Percentiles rank a stretch among this genome's conserved stretches.
phyloP scores from a whole-genome alignment of 2,888 invertebrate genomes.

The Rhagonycha lutea region DNA sequence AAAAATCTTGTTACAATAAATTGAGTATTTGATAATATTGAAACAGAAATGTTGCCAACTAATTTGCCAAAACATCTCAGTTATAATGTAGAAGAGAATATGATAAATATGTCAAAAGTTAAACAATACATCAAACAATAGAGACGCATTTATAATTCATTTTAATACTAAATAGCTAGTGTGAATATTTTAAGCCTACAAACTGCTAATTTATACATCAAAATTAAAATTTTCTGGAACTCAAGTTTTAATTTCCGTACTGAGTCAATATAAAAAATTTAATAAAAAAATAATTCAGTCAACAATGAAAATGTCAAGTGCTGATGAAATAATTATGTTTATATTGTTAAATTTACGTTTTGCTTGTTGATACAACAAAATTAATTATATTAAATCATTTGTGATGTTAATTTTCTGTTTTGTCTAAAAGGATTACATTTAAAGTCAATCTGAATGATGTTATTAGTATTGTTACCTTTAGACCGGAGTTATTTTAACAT shows the following conservation, averaged over 20 bases:
- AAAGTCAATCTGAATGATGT: not conserved
- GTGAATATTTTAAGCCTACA: not conserved
- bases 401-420: not conserved
- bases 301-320: not conserved
- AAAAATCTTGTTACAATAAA: too few relatives aligned
- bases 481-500: not conserved
- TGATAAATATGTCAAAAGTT: not conserved
- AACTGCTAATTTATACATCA: not conserved
- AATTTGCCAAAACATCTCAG: not conserved
- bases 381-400: not conserved
- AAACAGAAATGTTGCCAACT: not conserved
- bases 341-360: not conserved
- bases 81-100: not conserved
- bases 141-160: not conserved
- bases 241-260: not conserved
- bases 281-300: not conserved
- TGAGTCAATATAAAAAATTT: not conserved
- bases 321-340: not conserved
- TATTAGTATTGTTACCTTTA: not conserved
- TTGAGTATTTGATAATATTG: too few relatives aligned
- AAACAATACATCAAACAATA: not conserved
- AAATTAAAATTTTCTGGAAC: not conserved
- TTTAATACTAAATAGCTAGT: not conserved
- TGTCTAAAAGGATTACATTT: not conserved
- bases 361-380: not conserved